These are phyloP conservation scores for Eufriesea mexicana DNA, from an alignment of 1,140 invertebrate genomes.

Conservation along the genomic window DNA sequence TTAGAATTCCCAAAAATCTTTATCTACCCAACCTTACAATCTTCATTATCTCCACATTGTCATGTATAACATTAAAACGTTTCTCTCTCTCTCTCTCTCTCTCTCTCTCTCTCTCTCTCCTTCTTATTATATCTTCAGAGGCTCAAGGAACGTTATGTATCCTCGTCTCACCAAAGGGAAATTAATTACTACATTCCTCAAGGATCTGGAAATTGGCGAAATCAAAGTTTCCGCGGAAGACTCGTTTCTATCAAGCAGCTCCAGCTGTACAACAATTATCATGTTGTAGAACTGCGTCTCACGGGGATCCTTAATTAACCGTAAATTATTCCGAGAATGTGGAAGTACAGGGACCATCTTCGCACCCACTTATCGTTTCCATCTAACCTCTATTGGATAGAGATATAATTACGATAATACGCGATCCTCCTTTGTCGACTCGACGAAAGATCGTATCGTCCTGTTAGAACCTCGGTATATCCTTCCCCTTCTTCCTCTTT, in stretches of 20 bases:
- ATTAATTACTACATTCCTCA: background rate
- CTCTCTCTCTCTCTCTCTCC: no score
- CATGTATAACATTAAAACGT: no score
- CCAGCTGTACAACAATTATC: background rate
- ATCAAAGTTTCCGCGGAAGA: background rate
- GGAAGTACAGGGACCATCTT: conserved; percentile 8
- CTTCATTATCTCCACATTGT: no score
- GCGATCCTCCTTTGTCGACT: conserved; percentile 6
- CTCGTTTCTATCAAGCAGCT: background rate
- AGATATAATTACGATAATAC: conserved; percentile 37
- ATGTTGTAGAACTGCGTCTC: background rate
- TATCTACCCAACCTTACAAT: no score
- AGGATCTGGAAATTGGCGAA: background rate
- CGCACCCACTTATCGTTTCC: background rate
- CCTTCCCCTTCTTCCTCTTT: background rate
- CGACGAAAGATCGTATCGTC: conserved; percentile 21
- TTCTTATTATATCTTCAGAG: no score
- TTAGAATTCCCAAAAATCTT: no score
- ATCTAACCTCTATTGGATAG: conserved; percentile 6
- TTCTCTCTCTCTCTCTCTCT: no score
- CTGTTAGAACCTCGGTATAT: background rate
- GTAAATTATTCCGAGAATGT: conserved; percentile 5
- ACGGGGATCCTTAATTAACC: background rate
- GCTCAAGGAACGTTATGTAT: background rate
- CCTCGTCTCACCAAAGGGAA: background rate